Evolutionary conservation across 2,888 invertebrate species (phyloP).

Genomic region (Azorinus chamasolen): DNA sequence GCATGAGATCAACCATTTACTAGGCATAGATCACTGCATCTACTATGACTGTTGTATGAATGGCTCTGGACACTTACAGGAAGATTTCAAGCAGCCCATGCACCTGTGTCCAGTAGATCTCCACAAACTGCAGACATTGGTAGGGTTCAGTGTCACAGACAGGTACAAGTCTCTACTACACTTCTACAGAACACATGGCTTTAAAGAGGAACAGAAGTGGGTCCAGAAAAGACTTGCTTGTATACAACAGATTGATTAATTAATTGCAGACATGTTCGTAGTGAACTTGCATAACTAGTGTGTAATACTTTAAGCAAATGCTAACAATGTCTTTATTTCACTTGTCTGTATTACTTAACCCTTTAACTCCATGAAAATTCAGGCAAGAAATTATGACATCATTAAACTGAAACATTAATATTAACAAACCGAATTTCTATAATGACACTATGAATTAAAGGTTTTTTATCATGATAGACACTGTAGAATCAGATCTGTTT

Average conservation of each 20-base stretch:
- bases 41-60: slow-evolving; percentile 85
- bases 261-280: too few species aligned
- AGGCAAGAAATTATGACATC: too few species aligned
- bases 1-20: slow-evolving; percentile 83
- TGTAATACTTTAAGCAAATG: too few species aligned
- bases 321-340: too few species aligned
- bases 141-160: slow-evolving; percentile 76
- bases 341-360: too few species aligned
- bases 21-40: slow-evolving; percentile 84
- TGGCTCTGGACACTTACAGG: slow-evolving; percentile 83
- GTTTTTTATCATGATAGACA: too few species aligned
- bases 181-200: slow-evolving; percentile 73
- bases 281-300: too few species aligned
- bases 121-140: slow-evolving; percentile 79
- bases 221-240: slow-evolving; percentile 63
- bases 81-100: slow-evolving; percentile 85
- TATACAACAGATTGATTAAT: slow-evolving; percentile 6
- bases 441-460: too few species aligned
- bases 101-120: slow-evolving; percentile 84
- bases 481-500: too few species aligned
- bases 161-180: slow-evolving; percentile 75
- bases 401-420: too few species aligned
- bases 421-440: too few species aligned
- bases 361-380: too few species aligned
- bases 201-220: slow-evolving; percentile 75